Conservation (phyloP, 2,888 invertebrate genomes). For the Alcis repandata region DNA sequence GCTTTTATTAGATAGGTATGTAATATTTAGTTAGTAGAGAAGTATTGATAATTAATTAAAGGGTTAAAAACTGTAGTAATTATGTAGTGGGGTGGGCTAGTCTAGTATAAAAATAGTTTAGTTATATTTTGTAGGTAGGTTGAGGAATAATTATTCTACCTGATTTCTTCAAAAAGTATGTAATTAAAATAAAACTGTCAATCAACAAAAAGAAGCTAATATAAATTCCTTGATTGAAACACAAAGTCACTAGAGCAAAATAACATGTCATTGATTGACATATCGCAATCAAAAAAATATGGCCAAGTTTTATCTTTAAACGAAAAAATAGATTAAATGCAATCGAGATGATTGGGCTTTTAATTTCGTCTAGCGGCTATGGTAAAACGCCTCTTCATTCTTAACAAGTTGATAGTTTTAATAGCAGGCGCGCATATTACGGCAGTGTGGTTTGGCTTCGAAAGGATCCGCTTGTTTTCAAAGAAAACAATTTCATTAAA, state of each 20-base stretch:
- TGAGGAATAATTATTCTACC: neutral
- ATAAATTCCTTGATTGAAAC: conserved; percentile 5
- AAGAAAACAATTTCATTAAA: neutral
- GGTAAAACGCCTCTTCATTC: conserved; percentile 54
- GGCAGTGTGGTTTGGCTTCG: conserved; percentile 58
- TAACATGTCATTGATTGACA: conserved; percentile 36
- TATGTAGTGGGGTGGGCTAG: no score
- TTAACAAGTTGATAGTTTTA: conserved; percentile 60
- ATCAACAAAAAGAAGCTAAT: conserved; percentile 24
- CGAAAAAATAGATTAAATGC: conserved; percentile 54
- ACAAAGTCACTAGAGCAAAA: conserved; percentile 35
- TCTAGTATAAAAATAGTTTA: no score
- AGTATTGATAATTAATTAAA: no score
- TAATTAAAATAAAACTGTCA: conserved; percentile 41
- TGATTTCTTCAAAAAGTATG: conserved; percentile 35
- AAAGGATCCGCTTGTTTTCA: conserved; percentile 43
- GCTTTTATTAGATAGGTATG: no score
- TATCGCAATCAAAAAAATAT: conserved; percentile 48
- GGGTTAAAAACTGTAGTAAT: no score
- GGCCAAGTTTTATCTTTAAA: conserved; percentile 51
- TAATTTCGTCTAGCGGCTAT: conserved; percentile 61
- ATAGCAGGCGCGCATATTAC: conserved; percentile 64
- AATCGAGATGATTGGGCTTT: conserved; percentile 60
- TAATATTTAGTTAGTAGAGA: no score
- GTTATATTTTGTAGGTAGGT: no score